Conservation (phyloP, 2,888 invertebrate species). For the Drosophila mercatorum region DNA sequence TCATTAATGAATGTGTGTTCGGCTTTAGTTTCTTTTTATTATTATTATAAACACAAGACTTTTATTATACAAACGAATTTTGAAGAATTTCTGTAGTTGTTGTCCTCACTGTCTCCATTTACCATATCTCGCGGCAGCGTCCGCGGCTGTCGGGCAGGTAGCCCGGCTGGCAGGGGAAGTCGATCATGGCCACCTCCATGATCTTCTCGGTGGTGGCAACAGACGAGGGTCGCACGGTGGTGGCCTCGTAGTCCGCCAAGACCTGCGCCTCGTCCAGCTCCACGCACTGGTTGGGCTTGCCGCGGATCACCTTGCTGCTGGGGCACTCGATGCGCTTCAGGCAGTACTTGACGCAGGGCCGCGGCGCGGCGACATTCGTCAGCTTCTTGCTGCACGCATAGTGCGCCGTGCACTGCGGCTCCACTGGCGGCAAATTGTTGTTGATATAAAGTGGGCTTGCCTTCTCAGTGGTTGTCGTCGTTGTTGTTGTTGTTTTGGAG, state of each 20-base stretch:
- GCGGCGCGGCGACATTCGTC: constrained; percentile 50
- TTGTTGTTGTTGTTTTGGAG: constrained; percentile 15
- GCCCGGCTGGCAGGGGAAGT: constrained; percentile 83
- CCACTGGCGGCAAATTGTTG: constrained; percentile 67
- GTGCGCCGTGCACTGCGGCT: constrained; percentile 57
- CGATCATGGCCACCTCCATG: constrained; percentile 82
- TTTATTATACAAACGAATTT: neutral
- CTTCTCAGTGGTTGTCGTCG: constrained; percentile 45
- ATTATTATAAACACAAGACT: neutral
- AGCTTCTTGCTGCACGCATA: constrained; percentile 74
- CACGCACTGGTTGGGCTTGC: constrained; percentile 70
- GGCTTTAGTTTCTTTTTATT: neutral
- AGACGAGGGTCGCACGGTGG: constrained; percentile 1
- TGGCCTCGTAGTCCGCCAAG: constrained; percentile 38
- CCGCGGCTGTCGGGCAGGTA: constrained; percentile 82
- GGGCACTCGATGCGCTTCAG: constrained; percentile 70
- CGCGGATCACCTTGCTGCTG: constrained; percentile 46
- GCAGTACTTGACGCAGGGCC: constrained; percentile 79
- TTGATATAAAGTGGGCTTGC: constrained; percentile 50
- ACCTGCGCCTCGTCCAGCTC: constrained; percentile 71
- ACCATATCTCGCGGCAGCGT: constrained; percentile 82
- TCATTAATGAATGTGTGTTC: constrained; percentile 19
- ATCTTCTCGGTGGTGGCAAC: constrained; percentile 39
- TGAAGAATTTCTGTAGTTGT: neutral
- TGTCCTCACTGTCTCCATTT: neutral